Percentiles rank a stretch among this genome's conserved stretches.
Evolutionary conservation across 2,797 vertebrate genomes (phyloP).

Genomic region (Odontamblyopus rebecca): DNA sequence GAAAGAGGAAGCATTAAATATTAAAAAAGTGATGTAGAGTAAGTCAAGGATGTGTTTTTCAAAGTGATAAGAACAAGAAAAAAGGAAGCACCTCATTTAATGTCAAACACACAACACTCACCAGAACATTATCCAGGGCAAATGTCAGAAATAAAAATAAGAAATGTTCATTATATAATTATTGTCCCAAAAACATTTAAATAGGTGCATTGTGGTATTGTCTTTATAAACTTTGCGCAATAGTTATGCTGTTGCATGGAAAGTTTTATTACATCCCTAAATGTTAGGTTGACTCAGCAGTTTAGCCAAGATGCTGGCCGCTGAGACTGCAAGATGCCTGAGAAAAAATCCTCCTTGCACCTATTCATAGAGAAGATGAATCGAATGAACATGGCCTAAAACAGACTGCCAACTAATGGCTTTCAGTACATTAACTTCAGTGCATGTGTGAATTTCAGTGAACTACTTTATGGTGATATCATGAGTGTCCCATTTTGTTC

Average conservation of each 20-base stretch:
- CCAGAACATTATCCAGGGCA: constrained; percentile 32
- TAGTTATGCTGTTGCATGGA: constrained; percentile 9
- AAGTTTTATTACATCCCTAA: constrained; percentile 21
- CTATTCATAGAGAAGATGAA: constrained; percentile 58
- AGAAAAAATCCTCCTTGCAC: constrained; percentile 26
- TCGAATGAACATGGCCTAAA: constrained; percentile 53
- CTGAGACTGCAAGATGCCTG: constrained; percentile 25
- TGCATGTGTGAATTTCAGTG: constrained; percentile 34
- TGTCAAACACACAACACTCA: constrained; percentile 46
- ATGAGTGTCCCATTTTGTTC: constrained; percentile 49
- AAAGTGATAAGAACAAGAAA: constrained; percentile 8
- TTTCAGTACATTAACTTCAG: constrained; percentile 27
- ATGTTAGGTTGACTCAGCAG: constrained; percentile 22
- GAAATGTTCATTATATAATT: constrained; percentile 1
- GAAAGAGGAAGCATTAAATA: constrained; percentile 9
- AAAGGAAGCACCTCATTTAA: constrained; percentile 27
- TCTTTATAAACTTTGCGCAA: constrained; percentile 1
- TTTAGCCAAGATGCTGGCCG: constrained; percentile 25
- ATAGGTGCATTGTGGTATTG: background rate
- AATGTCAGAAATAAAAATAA: constrained; percentile 23
- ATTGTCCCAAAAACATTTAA: background rate
- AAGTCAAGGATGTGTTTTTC: background rate
- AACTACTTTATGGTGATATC: constrained; percentile 35
- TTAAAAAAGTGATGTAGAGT: background rate
- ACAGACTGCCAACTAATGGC: constrained; percentile 39